Evolutionary conservation across 2,888 invertebrate genomes (phyloP).

Genomic region (Dysmachus trigonus): DNA sequence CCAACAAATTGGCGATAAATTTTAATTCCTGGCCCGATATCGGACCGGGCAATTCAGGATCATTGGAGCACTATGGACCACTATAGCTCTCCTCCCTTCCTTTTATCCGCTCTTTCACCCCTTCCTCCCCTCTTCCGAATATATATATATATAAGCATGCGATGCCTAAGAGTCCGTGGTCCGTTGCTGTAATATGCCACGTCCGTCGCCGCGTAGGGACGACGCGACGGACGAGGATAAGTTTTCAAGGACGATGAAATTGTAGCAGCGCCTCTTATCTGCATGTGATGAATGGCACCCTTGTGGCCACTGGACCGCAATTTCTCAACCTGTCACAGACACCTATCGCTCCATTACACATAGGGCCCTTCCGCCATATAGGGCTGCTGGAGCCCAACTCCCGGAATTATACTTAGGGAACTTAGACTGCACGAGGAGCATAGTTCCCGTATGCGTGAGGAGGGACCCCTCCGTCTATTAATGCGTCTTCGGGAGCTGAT

Average conservation of each 20-base stretch:
- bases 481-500: constrained; percentile 13
- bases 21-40: constrained; percentile 40
- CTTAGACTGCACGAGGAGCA: not conserved
- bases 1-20: constrained; percentile 48
- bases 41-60: constrained; percentile 6
- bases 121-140: not conserved
- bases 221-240: constrained; percentile 26
- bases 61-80: not conserved
- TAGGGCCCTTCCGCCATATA: constrained; percentile 45
- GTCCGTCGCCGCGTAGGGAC: not conserved
- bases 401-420: constrained; percentile 12
- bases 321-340: constrained; percentile 54
- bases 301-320: constrained; percentile 53
- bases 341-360: constrained; percentile 51
- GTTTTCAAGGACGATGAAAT: constrained; percentile 48
- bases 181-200: not conserved
- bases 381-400: not conserved
- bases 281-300: constrained; percentile 53
- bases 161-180: not conserved
- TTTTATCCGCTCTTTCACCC: not conserved
- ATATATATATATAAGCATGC: constrained; percentile 18
- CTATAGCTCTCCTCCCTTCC: too few species aligned
- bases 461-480: not conserved
- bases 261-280: constrained; percentile 49
- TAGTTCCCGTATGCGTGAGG: not conserved